Base-by-base conservation (phyloP, 1,140 invertebrate genomes). In the Heliconius melpomene region DNA sequence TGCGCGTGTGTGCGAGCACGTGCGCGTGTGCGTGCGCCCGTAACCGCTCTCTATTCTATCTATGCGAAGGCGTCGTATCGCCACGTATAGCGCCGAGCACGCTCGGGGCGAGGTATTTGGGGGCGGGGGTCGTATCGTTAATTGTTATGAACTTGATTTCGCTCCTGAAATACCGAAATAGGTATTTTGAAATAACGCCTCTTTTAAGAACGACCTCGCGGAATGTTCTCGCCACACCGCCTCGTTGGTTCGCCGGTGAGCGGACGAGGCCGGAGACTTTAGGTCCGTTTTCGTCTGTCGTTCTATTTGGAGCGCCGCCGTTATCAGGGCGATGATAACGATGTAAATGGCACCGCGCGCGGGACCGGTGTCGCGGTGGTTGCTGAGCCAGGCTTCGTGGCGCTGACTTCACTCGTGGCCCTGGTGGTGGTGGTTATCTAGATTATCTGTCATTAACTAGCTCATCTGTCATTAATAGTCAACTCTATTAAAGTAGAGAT, bases 121-220 rank as follows among this genome's bases (percentile, higher is more conserved):
- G 92, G 91, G 91, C 91, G 93, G 93, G 93, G 93, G 93, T 93
- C 91, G 93, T 94, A 94, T 94, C 91, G 93, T 94, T 94, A 94
- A 94, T 94, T 94, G 93, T 94, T 94, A 94, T 94, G 93, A 94
- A 94, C 91, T 94, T 93, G 93, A 94, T 93, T 94, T 93, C 92
- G 91, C 88, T 93, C 90, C 93, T 94, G 93, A 94, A 94, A 93
- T 94, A 91, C 93, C 92, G 88, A 93, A 94, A 93, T 93, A 94
- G 88, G 90, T 91, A 93, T 94, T 94, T 91, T 93, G 91, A 94
- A 93, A 93, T 91, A 90, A 92, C 90, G 86, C 91, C 91, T 91
- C 88, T 89, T 94, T 94, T 66, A 16, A 23, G 1, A 23, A 57
- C 54, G 54, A 57, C 54, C 54, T 57, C 54, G 82, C 77, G 72